Percentiles rank a stretch among this genome's conserved stretches.
Evolutionary conservation across 92 coral and sea anemone species (phyloP).

Genomic region (Parazoanthus atlanticus): DNA sequence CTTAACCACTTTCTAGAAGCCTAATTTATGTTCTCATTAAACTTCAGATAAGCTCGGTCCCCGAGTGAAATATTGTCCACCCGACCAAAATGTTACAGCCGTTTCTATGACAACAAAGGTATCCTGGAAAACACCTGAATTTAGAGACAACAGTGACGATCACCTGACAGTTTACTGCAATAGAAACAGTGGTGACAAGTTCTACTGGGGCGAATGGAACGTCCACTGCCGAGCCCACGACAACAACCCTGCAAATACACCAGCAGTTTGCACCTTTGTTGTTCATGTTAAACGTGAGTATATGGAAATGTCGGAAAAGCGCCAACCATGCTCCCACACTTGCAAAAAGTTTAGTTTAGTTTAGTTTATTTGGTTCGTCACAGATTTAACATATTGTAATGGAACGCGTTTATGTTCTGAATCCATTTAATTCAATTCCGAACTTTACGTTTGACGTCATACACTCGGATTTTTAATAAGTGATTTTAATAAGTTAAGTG

Average conservation of each 20-base stretch:
- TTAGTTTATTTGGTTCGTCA: too few species aligned
- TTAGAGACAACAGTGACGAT: slow-evolving; percentile 41
- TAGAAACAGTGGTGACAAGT: slow-evolving; percentile 40
- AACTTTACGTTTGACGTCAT: too few species aligned
- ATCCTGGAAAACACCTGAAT: slow-evolving; percentile 40
- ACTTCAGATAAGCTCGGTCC: slow-evolving; percentile 46
- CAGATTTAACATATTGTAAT: too few species aligned
- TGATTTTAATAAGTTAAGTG: too few species aligned
- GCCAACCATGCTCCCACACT: background rate
- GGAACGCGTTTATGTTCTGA: too few species aligned
- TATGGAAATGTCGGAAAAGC: background rate
- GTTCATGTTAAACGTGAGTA: slow-evolving; percentile 35
- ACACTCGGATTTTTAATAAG: too few species aligned
- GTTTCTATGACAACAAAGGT: slow-evolving; percentile 19
- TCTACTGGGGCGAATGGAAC: slow-evolving; percentile 58
- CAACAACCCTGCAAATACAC: slow-evolving; percentile 42
- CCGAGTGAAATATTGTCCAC: slow-evolving; percentile 38
- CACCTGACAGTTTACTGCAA: slow-evolving; percentile 23
- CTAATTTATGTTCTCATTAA: background rate
- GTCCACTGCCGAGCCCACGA: slow-evolving; percentile 39
- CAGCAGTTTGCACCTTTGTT: slow-evolving; percentile 39
- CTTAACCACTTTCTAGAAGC: background rate
- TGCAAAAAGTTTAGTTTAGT: too few species aligned
- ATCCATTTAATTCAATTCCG: too few species aligned
- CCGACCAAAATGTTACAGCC: slow-evolving; percentile 7